Evolutionary conservation across 2,113 vertebrate species (phyloP), one percentile per base, ranked within the genome.

Genomic region (Paralichthys olivaceus): DNA sequence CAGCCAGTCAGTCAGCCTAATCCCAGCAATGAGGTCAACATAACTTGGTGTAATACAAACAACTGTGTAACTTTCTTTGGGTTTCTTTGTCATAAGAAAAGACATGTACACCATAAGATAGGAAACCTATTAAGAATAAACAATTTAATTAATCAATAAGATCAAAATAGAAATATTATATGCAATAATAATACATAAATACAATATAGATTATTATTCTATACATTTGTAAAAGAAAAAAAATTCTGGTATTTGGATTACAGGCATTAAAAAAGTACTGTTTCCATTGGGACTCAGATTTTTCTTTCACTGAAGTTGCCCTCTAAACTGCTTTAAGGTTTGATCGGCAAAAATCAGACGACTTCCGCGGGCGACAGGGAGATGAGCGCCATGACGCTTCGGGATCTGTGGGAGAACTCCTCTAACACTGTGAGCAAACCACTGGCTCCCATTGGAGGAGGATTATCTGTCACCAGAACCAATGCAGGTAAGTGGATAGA

Each of bases 321-420:
- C 15, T 49, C 45, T 20, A 1, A n/a, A 5, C 14, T 49, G n/a
- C 64, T 85, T 81, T 49, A 29, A 99, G 98, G 97, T 51, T 93
- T 99, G 81, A 98, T 98, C 47, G 93, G 95, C 4, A 99, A 96
- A 92, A 96, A 79, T 7, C 92, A 95, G 45, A 92, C 94, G 45
- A 92, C 94, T 59, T 88, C 94, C 72, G 80, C 92, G 60, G 83
- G 85, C 22, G 95, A 91, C 77, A 97, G 95, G 83, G 96, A 96
- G 58, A 37, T 85, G 70, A 84, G 92, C 13, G 79, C 75, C 3
- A 80, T 91, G 75, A 90, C 89, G 5, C 73, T 93, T 43, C 58
- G 94, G 0, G 93, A 96, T 53, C 76, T 92, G n/a, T 98, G 96
- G 97, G 95, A 91, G 80, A 95, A 90, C 82, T 91, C 89, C 17